Evolutionary conservation across 37 sponge, comb jelly and placozoan genomes (phyloP).

Genomic region (Diacarnus erythraeanus): DNA sequence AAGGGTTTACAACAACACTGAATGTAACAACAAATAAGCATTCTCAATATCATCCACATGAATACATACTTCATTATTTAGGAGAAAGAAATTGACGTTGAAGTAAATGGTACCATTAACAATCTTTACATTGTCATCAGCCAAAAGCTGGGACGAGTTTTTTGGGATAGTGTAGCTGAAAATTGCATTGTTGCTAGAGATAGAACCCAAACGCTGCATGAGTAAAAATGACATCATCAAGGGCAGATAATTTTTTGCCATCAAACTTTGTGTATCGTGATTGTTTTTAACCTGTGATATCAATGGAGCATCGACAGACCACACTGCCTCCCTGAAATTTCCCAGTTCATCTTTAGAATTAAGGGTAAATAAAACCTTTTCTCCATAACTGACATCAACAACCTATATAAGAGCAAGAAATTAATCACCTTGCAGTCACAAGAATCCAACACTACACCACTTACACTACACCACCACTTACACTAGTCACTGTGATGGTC

Average conservation of each 20-base stretch:
- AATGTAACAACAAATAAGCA: neutral
- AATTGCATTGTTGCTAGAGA: conserved; percentile 26
- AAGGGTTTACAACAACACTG: too few species aligned
- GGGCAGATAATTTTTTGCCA: neutral
- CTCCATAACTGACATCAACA: conserved; percentile 48
- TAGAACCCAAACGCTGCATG: conserved; percentile 52
- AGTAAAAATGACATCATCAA: conserved; percentile 7
- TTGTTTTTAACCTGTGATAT: conserved; percentile 29
- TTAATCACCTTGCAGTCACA: neutral
- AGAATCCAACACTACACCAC: neutral
- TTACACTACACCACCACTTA: neutral
- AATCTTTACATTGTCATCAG: neutral
- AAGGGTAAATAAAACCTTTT: conserved; percentile 37
- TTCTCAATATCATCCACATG: neutral
- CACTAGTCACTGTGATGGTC: conserved; percentile 19
- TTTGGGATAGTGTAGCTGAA: conserved; percentile 39
- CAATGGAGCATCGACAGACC: conserved; percentile 29
- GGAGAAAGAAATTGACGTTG: conserved; percentile 30
- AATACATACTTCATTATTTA: conserved; percentile 36
- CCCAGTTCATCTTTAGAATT: conserved; percentile 38
- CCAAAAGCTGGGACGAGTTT: neutral
- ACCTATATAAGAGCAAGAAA: neutral
- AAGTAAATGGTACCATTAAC: conserved; percentile 9
- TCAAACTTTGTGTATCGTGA: neutral
- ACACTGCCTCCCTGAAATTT: conserved; percentile 66